Conservation (phyloP, 2,113 vertebrate genomes). For the Mustelus asterias region DNA sequence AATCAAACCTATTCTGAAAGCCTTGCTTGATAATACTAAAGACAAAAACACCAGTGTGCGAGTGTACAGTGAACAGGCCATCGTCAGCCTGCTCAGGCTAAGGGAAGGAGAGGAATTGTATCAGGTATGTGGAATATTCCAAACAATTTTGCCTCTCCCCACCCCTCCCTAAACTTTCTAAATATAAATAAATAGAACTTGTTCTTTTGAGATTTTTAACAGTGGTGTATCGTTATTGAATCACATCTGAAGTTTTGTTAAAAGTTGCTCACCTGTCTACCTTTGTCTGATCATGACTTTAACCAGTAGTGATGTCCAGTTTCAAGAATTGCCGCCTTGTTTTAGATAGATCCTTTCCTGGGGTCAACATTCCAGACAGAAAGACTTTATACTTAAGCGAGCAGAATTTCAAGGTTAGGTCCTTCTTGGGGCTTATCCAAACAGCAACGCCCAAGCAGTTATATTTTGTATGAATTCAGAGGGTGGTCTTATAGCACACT, state of each 20-base stretch:
- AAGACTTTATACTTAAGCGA: background rate
- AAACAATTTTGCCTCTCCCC: background rate
- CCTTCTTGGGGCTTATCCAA: background rate
- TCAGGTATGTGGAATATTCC: slow-evolving; percentile 62
- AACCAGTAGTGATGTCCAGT: background rate
- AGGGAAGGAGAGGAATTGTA: slow-evolving; percentile 74
- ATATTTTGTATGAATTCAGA: too few species aligned
- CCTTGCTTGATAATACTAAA: slow-evolving; percentile 94
- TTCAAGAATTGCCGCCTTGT: background rate
- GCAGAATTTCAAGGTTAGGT: too few species aligned
- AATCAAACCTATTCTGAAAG: slow-evolving; percentile 87
- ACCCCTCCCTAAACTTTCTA: background rate
- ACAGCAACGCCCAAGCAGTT: background rate
- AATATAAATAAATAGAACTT: background rate
- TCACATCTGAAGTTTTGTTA: background rate
- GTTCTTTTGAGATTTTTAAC: background rate
- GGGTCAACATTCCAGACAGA: background rate
- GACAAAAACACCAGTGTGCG: slow-evolving; percentile 95
- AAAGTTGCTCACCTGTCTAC: background rate
- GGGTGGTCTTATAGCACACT: too few species aligned
- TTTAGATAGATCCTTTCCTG: background rate
- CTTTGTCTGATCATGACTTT: background rate
- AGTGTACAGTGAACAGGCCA: slow-evolving; percentile 89
- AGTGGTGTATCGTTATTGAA: background rate
- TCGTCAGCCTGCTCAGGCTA: slow-evolving; percentile 83